These are phyloP conservation scores for Muscicapa striata DNA, from an alignment of 2,797 vertebrate genomes.

Conservation along the genomic window DNA sequence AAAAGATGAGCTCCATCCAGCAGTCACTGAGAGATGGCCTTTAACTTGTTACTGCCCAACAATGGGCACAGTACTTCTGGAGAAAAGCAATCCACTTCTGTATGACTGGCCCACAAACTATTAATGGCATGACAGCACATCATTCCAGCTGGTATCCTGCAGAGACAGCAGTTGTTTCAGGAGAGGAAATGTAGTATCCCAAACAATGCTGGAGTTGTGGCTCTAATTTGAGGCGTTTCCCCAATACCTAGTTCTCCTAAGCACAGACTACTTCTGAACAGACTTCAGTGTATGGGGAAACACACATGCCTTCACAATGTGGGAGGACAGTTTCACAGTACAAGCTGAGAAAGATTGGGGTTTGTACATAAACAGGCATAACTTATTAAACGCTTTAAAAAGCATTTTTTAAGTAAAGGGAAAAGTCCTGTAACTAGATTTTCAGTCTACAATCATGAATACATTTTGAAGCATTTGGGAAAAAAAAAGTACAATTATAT, in stretches of 20 bases:
- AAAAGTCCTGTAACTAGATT: not conserved
- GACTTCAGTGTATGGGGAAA: not conserved
- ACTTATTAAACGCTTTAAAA: not conserved
- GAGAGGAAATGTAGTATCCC: not conserved
- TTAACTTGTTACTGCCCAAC: not conserved
- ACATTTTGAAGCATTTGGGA: not conserved
- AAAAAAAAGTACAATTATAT: not conserved
- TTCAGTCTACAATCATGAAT: not conserved
- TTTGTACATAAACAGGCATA: not conserved
- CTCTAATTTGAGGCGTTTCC: not conserved
- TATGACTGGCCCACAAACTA: not conserved
- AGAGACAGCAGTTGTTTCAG: not conserved
- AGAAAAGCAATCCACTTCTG: not conserved
- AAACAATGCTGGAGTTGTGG: not conserved
- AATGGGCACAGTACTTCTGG: not conserved
- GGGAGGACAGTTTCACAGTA: not conserved
- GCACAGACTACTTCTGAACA: not conserved
- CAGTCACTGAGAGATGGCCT: not conserved
- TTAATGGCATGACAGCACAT: rapidly evolving
- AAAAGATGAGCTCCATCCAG: not conserved
- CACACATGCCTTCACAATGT: not conserved
- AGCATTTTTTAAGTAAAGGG: not conserved
- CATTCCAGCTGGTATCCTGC: not conserved
- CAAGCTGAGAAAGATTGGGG: rapidly evolving
- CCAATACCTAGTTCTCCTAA: not conserved